Conservation (phyloP, 2,113 vertebrate species). For the Melanerpes aurifrons region DNA sequence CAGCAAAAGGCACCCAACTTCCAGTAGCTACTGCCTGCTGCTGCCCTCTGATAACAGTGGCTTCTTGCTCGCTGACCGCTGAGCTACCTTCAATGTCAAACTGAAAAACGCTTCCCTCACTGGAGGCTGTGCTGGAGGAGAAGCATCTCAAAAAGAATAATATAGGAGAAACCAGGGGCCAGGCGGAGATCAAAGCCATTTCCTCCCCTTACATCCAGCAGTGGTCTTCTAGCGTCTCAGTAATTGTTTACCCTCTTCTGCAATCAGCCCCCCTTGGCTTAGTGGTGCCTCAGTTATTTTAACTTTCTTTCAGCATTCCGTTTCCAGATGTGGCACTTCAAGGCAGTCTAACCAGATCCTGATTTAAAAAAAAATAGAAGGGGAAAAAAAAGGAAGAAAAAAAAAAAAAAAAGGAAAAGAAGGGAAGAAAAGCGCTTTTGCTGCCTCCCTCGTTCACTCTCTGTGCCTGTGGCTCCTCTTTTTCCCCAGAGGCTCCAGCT, state of each 20-base stretch:
- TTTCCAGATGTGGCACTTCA: conserved; percentile 75
- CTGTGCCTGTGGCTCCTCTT: conserved; percentile 63
- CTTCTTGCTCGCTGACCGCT: conserved; percentile 71
- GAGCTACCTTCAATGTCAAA: conserved; percentile 81
- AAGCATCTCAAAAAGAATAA: conserved; percentile 70
- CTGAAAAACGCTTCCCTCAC: conserved; percentile 61
- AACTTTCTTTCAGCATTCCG: conserved; percentile 64
- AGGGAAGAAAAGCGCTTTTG: conserved; percentile 41
- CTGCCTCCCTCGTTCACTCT: conserved; percentile 59
- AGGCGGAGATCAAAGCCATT: conserved; percentile 75
- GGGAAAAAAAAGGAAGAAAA: not conserved
- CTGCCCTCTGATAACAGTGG: conserved; percentile 65
- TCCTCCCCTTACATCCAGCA: conserved; percentile 68
- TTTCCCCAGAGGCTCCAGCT: conserved; percentile 70
- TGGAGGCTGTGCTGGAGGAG: conserved; percentile 60
- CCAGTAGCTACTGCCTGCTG: conserved; percentile 66
- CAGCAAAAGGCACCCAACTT: conserved; percentile 63
- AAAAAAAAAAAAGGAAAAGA: not conserved
- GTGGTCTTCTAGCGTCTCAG: conserved; percentile 48
- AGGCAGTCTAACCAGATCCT: conserved; percentile 57
- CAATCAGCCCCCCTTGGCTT: conserved; percentile 55
- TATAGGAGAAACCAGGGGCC: conserved; percentile 63
- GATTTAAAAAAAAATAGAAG: not conserved
- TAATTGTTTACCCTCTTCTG: conserved; percentile 56
- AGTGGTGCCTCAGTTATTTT: conserved; percentile 66